Evolutionary conservation across 1,140 invertebrate genomes (phyloP), one percentile per base, ranked within the genome.

Genomic region (Apis florea): DNA sequence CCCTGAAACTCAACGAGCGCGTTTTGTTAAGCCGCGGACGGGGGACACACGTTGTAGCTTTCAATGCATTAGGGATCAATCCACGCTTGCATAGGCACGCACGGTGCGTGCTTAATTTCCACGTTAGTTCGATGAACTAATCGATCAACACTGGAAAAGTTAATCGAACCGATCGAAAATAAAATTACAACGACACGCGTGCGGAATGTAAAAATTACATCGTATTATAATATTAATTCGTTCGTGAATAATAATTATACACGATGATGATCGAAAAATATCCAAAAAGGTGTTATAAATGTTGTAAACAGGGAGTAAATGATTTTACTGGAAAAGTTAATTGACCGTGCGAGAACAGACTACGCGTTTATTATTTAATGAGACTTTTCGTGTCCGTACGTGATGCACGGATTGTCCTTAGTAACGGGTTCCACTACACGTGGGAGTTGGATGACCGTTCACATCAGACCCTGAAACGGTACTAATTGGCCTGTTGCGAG

Each of bases 401-500:
- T 70, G n/a, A n/a, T n/a, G 76, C 82, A 64, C 64, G 74, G 83
- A 73, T 79, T 82, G 74, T 84, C 80, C 72, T 88, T 78, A 47
- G 53, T 85, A 90, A 90, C 82, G 84, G 83, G 73, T 83, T 85
- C 83, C 79, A 58, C 70, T 84, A 79, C 64, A 83, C 73, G 84
- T 80, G 82, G 80, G 89, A 80, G 63, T 81, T 88, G 85, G 82
- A 88, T 88, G 89, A 88, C 89, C 89, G 90, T 89, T 90, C 90
- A 90, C 86, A 75, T 84, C 80, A 71, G 85, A 77, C 78, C 70
- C 56, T 89, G 88, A 90, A 91, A 91, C 87, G 84, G 83, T 89
- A 86, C 84, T 91, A 91, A 91, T 91, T 91, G 89, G 89, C 86
- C 85, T 83, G 86, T 85, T 86, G 86, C 83, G 67, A 90, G 83